Evolutionary conservation across 2,797 vertebrate species (phyloP).

Genomic region (Peromyscus eremicus): DNA sequence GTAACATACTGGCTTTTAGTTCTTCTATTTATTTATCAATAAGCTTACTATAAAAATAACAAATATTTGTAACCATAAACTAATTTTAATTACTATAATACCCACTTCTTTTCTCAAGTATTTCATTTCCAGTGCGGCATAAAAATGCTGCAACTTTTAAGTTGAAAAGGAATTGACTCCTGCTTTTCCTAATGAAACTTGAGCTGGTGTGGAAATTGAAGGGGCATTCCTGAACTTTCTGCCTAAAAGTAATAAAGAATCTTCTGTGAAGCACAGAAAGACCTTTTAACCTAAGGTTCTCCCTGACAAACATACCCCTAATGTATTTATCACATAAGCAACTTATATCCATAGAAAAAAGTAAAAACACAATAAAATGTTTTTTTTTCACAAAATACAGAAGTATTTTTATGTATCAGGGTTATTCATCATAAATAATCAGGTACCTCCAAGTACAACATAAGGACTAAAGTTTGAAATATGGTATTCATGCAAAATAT

Average conservation of each 20-base stretch:
- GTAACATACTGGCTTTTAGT: not conserved
- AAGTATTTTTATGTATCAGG: not conserved
- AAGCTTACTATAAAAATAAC: not conserved
- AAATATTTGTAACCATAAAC: not conserved
- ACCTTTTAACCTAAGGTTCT: not conserved
- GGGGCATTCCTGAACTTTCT: not conserved
- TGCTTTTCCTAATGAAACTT: not conserved
- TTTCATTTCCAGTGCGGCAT: not conserved
- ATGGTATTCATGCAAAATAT: not conserved
- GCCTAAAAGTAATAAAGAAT: not conserved
- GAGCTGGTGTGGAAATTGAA: conserved; percentile 24
- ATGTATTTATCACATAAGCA: not conserved
- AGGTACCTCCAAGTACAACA: not conserved
- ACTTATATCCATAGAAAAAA: conserved; percentile 7
- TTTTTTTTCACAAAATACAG: conserved; percentile 18
- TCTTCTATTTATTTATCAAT: not conserved
- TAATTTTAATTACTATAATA: conserved; percentile 22
- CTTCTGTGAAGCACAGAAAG: not conserved
- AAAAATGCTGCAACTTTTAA: no score
- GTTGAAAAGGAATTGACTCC: conserved; percentile 5
- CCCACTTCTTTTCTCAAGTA: not conserved
- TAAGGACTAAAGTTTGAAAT: not conserved
- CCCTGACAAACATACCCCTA: not conserved
- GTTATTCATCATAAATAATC: not conserved
- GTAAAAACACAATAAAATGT: not conserved